Base-by-base conservation (phyloP, 2,888 invertebrate genomes). In the Oscheius sp. region DNA sequence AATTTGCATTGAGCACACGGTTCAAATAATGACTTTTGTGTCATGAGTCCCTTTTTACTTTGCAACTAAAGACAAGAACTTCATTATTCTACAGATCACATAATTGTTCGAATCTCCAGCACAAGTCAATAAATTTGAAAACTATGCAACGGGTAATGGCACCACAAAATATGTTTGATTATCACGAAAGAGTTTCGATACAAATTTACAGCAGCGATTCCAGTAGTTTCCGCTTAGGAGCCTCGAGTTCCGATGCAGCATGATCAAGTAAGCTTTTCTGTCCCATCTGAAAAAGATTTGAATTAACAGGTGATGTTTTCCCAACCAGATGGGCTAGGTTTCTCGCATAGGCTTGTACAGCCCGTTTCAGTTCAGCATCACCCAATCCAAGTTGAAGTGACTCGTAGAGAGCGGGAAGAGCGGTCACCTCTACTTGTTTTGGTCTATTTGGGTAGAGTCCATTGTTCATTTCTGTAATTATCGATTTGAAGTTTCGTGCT, bases 351-450 rank as follows among this genome's bases (percentile, higher is more conserved):
- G 50, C 42, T 35, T 71, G 62, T 0, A 72, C 68, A 10, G 78
- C 78, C 70, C 78, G 78, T 77, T 81, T 81, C 59, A 80, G 78
- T 2, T 81, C 81, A 5, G 76, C 79, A 65, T 83, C 83, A 0
- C 75, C 62, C 2, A 74, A 53, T 9, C 77, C 71, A n/a, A 42
- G 74, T 58, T 77, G 77, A n/a, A 83, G 32, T 47, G 68, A 72
- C 4, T 83, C 81, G 77, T 78, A 81, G 1, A 83, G 76, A 32
- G 81, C 60, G 3, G 83, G 81, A n/a, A 83, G 66, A 9, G 81
- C 80, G 37, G 71, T 75, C 1, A 81, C 79, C 74, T 82, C 83
- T 0, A 83, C 83, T 75, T 83, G 83, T 33, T 82, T 83, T 7
- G 83, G 83, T 63, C 79, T 79, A 1, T 48, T 57, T 32, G 65